These are phyloP conservation scores for Spongilla lacustris DNA, from an alignment of 37 sponge, comb jelly and placozoan species.

Conservation along the genomic window DNA sequence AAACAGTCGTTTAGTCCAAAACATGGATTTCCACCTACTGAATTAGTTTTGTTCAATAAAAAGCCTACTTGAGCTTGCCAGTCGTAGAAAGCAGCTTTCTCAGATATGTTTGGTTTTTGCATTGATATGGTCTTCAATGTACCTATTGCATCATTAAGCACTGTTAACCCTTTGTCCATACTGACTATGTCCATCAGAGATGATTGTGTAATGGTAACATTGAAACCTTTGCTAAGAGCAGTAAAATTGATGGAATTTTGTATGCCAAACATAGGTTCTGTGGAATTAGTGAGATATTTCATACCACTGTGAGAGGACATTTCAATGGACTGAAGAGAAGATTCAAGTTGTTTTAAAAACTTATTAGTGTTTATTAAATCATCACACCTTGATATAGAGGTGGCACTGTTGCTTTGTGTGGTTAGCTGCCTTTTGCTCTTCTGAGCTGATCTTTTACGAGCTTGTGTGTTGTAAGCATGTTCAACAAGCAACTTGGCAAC, in stretches of 20 bases:
- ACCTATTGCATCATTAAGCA: not conserved
- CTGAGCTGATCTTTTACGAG: not conserved
- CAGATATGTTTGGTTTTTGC: not conserved
- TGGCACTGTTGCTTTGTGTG: not conserved
- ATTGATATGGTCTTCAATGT: not conserved
- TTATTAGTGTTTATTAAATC: not conserved
- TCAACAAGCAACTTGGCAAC: not conserved
- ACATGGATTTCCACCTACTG: conserved; percentile 18
- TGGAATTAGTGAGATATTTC: not conserved
- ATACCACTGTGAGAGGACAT: not conserved
- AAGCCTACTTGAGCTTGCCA: conserved; percentile 39
- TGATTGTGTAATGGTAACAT: not conserved
- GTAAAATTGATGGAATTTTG: conserved; percentile 1
- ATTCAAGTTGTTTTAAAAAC: conserved; percentile 3
- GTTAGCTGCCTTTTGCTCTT: not conserved
- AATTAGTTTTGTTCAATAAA: not conserved
- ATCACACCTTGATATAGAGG: conserved; percentile 11
- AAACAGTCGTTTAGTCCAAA: conserved; percentile 41
- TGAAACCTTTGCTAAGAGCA: conserved; percentile 10
- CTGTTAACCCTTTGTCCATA: not conserved
- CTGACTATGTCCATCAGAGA: not conserved
- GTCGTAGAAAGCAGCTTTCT: conserved; percentile 13
- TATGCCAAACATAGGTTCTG: not conserved
- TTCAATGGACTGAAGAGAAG: not conserved
- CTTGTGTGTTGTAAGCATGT: not conserved